These are phyloP conservation scores for Drosophila meridionalis DNA, from an alignment of 2,888 invertebrate genomes.

Conservation along the genomic window DNA sequence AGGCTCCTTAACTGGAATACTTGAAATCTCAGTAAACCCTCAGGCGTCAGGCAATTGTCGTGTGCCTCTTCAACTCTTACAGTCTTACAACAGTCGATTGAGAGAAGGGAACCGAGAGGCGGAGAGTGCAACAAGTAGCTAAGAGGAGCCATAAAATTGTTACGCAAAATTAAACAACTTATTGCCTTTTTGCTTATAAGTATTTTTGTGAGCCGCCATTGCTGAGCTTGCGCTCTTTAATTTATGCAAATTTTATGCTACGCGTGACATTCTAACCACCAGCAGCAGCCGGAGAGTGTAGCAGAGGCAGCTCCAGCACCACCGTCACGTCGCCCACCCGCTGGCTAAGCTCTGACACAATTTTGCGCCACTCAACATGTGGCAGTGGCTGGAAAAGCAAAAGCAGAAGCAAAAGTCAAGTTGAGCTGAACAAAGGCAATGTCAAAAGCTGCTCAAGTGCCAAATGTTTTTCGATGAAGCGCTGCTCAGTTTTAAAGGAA, in stretches of 20 bases:
- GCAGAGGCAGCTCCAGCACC: constrained; percentile 6
- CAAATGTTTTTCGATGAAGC: constrained; percentile 62
- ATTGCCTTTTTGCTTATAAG: constrained; percentile 47
- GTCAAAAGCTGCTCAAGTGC: constrained; percentile 66
- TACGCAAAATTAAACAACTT: constrained; percentile 71
- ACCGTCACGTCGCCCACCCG: constrained; percentile 35
- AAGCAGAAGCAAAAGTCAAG: constrained; percentile 53
- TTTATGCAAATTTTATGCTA: constrained; percentile 75
- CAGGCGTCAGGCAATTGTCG: not conserved
- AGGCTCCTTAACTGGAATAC: not conserved
- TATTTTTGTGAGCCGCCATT: constrained; percentile 32
- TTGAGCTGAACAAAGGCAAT: constrained; percentile 59
- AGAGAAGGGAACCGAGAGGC: not conserved
- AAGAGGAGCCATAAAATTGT: constrained; percentile 49
- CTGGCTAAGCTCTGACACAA: constrained; percentile 69
- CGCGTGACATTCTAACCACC: constrained; percentile 59
- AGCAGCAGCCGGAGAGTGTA: constrained; percentile 2
- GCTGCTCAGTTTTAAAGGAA: constrained; percentile 24
- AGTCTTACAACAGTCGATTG: not conserved
- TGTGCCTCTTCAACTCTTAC: not conserved
- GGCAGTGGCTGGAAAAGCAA: constrained; percentile 49
- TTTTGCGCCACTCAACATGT: constrained; percentile 76
- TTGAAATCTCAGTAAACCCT: not conserved
- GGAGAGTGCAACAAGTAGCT: constrained; percentile 66
- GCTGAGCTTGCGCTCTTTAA: constrained; percentile 62